Percentiles rank a stretch among this genome's conserved stretches.
Conservation (phyloP, 2,797 vertebrate species). For the Sciurus vulgaris region DNA sequence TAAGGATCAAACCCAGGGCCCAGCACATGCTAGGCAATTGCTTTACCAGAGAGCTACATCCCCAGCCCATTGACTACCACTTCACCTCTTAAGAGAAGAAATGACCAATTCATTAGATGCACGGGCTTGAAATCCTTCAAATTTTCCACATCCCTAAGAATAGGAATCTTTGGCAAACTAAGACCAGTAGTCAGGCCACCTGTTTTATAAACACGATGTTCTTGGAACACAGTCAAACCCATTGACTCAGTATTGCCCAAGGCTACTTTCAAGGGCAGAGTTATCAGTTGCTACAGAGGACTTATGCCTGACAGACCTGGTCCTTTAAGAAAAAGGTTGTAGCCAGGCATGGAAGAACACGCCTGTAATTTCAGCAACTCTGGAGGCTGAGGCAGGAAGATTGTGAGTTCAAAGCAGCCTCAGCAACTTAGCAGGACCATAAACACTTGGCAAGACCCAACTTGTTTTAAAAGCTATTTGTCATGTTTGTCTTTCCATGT, state of each 20-base stretch:
- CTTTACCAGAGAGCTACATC: neutral
- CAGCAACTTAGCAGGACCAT: too few species aligned
- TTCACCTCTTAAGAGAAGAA: neutral
- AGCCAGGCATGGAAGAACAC: too few species aligned
- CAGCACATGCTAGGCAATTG: neutral
- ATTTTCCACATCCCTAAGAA: neutral
- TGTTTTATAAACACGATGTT: slow-evolving; percentile 35
- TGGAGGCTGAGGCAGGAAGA: too few species aligned
- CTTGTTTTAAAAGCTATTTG: slow-evolving; percentile 3
- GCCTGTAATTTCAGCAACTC: too few species aligned
- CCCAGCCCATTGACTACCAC: neutral
- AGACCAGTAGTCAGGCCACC: neutral
- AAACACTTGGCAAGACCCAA: too few species aligned
- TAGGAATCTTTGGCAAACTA: neutral
- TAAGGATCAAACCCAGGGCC: neutral
- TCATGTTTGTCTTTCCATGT: neutral
- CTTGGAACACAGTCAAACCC: neutral
- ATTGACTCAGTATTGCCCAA: neutral
- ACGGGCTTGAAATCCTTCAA: neutral
- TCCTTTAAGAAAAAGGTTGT: slow-evolving; percentile 10
- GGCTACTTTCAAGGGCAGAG: neutral
- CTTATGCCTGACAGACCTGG: neutral
- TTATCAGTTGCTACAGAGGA: neutral
- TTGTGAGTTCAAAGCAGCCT: too few species aligned
- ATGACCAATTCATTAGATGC: neutral